Base-by-base conservation (phyloP, 2,888 invertebrate species). In the Sympetrum striolatum region DNA sequence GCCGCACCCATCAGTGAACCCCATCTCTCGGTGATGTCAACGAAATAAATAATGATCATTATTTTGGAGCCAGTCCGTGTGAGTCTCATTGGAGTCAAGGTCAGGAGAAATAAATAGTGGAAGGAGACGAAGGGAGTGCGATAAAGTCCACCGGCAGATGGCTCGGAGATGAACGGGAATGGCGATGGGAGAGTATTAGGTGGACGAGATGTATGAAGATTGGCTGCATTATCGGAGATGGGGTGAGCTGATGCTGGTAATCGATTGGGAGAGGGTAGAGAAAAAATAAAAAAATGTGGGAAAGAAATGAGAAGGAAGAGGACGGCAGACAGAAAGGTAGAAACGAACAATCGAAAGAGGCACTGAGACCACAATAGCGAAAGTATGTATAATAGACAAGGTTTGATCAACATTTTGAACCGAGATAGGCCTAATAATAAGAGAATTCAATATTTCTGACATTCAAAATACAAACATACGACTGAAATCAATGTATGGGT, bases 41-140 rank as follows among this genome's bases (percentile, higher is more conserved):
- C 44, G 10, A 44, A 44, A 44, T 44, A 44, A 44, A 44, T 44
- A 44, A 44, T 44, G 44, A 44, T 44, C 44, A 44, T 44, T 44
- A 44, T 44, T 44, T 44, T 44, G 10, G 44, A 44, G 44, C 44
- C 44, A 6, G 53, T 58, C 81, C 48, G 31, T 48, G 48, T 14
- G 53, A 44, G 53, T 14, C 82, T 18, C 82, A 82, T 58, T 35
- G 82, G 58, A 82, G 82, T 58, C 82, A 82, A 82, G 82, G 82
- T 82, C 82, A 35, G 31, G 18, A 35, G 25, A 81, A 81, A 64
- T 64, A 22, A 64, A 64, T 64, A 64, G 25, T 25, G 48, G 82
- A 35, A 18, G 53, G 53, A 18, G 35, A 58, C 35, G 58, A 53
- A 18, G 81, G 48, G 48, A 81, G 48, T 25, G 64, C 8, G 64